These are phyloP conservation scores for Drosophila bocqueti DNA, from an alignment of 1,140 invertebrate species.

Conservation along the genomic window DNA sequence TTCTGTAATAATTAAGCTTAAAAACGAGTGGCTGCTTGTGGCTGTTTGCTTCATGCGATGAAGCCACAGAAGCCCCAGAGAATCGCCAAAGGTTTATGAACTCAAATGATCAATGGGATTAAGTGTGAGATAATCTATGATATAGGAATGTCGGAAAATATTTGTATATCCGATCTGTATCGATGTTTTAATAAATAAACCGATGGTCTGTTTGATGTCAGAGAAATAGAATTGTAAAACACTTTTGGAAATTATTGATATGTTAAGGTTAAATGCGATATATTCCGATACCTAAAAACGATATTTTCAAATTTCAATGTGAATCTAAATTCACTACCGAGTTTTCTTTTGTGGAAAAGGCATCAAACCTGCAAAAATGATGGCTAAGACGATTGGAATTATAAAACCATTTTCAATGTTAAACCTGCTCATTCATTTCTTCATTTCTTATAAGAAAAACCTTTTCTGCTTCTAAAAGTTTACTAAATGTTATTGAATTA, in stretches of 20 bases:
- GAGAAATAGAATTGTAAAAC: no score
- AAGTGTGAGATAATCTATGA: not conserved
- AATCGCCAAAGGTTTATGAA: conserved; percentile 25
- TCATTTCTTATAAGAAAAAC: not conserved
- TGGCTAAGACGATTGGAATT: not conserved
- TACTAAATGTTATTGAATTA: not conserved
- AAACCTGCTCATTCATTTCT: not conserved
- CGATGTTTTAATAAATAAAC: not conserved
- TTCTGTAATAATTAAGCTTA: conserved; percentile 35
- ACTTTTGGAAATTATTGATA: no score
- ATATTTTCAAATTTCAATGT: not conserved
- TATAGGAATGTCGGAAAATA: not conserved
- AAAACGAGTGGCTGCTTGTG: conserved; percentile 11
- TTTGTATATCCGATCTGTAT: no score
- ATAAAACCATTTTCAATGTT: not conserved
- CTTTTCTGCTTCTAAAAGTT: not conserved
- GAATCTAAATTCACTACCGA: not conserved
- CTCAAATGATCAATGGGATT: not conserved
- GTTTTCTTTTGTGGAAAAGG: not conserved
- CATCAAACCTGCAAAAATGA: not conserved
- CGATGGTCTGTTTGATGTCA: no score
- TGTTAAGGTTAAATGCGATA: no score
- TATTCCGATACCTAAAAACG: no score
- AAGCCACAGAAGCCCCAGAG: conserved; percentile 26
- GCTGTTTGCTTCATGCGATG: conserved; percentile 1